Evolutionary conservation across 2,888 invertebrate genomes (phyloP), one percentile per base, ranked within the genome.

Genomic region (Sarcophaga caerulescens): DNA sequence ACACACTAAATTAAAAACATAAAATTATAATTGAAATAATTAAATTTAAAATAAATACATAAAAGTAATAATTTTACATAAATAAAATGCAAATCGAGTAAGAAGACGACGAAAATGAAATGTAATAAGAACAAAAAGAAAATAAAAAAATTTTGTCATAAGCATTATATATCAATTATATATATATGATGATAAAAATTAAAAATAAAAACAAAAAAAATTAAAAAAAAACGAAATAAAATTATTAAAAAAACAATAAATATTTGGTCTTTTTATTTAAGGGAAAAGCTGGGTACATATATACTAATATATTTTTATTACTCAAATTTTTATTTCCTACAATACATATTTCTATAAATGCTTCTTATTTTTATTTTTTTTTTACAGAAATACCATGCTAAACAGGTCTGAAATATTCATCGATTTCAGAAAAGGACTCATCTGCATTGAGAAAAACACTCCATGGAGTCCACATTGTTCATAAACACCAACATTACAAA

Each of bases 1-100:
- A 83, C 21, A 62, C 71, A 79, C n/a, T 62, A 75, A 84, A 59
- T 59, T 85, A 82, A 60, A 84, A 35, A 78, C 57, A 71, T 77
- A 74, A 73, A 70, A 85, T 65, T 73, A 81, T 82, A 74, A 79
- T 70, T 71, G 60, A 76, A 86, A 84, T 69, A 87, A 78, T 84
- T 57, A 63, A 76, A 69, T 59, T n/a, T n/a, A n/a, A 69, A 59
- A 69, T 21, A n/a, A 77, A 87, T 76, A 87, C 63, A 85, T 82
- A 83, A 71, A 65, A 89, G 89, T 88, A 90, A 90, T 88, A 88
- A 89, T 89, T 89, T 90, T 89, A 90, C 90, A 89, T 88, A 89
- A 83, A 89, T 85, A 89, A 87, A 88, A 89, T 88, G 89, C 76
- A 75, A 81, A 76, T 25, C 69, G 76, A 35, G 35, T 81, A 74